phyloP scores from a whole-genome alignment of 1,140 invertebrate species.

The Mactra quadrangularis region DNA sequence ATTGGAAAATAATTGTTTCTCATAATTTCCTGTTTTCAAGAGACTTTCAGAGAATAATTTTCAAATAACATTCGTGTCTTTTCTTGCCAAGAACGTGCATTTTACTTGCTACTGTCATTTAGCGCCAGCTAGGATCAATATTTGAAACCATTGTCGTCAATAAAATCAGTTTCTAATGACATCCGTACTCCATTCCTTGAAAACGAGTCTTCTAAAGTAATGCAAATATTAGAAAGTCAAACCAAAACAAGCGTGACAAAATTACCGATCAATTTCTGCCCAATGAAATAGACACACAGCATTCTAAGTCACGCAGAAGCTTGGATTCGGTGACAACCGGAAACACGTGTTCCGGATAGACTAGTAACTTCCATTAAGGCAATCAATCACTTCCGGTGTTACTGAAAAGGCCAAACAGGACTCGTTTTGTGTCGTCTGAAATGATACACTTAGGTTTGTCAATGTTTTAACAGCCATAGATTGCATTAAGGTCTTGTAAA shows the following conservation, averaged over 20 bases:
- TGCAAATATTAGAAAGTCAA: slow-evolving; percentile 64
- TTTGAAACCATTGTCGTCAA: slow-evolving; percentile 49
- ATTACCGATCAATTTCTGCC: slow-evolving; percentile 49
- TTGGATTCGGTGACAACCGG: slow-evolving; percentile 58
- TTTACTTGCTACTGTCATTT: slow-evolving; percentile 45
- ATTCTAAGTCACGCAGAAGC: slow-evolving; percentile 58
- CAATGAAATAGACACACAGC: slow-evolving; percentile 57
- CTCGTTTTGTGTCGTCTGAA: slow-evolving; percentile 28
- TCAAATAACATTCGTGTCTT: slow-evolving; percentile 56
- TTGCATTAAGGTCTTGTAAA: no score
- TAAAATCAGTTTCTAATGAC: slow-evolving; percentile 58
- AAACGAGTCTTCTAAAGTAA: slow-evolving; percentile 52
- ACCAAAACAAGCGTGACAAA: slow-evolving; percentile 61
- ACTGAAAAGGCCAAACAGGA: slow-evolving; percentile 36
- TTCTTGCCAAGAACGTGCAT: slow-evolving; percentile 52
- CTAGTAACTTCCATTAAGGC: slow-evolving; percentile 66
- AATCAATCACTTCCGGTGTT: slow-evolving; percentile 63
- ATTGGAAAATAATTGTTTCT: slow-evolving; percentile 62
- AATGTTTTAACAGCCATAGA: neutral
- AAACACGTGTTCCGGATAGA: slow-evolving; percentile 55
- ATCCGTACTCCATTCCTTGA: slow-evolving; percentile 48
- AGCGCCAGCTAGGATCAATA: slow-evolving; percentile 55
- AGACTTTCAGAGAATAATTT: slow-evolving; percentile 57
- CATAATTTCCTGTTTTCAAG: slow-evolving; percentile 60
- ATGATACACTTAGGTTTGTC: neutral